A percentile compares a stretch with the other conserved stretches of the same genome.
Evolutionary conservation across 1,140 invertebrate species (phyloP).

Genomic region (Pogonus chalceus): DNA sequence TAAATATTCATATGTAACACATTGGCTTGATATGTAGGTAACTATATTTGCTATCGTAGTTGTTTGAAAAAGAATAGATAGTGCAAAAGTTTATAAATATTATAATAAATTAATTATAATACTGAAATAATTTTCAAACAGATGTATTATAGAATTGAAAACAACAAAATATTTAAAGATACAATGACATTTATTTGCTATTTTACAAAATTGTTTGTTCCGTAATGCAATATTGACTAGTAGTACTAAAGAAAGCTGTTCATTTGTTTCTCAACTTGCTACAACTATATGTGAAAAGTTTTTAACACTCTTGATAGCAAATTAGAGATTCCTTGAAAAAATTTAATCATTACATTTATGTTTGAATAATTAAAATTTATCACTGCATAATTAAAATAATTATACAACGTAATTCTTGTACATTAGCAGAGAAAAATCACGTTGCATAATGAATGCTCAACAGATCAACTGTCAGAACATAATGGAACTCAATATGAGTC

Average conservation of each 20-base stretch:
- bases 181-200: neutral
- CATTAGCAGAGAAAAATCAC: too few species aligned
- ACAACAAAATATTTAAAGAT: too few species aligned
- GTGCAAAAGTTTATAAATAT: constrained; percentile 1
- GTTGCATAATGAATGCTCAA: neutral
- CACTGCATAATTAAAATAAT: too few species aligned
- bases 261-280: too few species aligned
- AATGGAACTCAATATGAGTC: constrained; percentile 3
- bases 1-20: constrained; percentile 5
- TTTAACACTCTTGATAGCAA: too few species aligned
- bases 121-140: neutral
- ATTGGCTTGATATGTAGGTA: constrained; percentile 7
- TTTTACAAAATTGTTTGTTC: neutral
- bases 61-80: neutral
- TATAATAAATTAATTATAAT: constrained; percentile 8
- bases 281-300: too few species aligned
- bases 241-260: neutral
- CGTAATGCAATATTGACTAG: constrained; percentile 1
- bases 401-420: too few species aligned
- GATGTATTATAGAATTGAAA: neutral
- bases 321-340: too few species aligned
- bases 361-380: constrained; percentile 1
- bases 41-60: constrained; percentile 2
- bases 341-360: too few species aligned
- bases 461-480: neutral